Evolutionary conservation across 1,140 invertebrate species (phyloP).

Genomic region (Atopsyche davidsoni): DNA sequence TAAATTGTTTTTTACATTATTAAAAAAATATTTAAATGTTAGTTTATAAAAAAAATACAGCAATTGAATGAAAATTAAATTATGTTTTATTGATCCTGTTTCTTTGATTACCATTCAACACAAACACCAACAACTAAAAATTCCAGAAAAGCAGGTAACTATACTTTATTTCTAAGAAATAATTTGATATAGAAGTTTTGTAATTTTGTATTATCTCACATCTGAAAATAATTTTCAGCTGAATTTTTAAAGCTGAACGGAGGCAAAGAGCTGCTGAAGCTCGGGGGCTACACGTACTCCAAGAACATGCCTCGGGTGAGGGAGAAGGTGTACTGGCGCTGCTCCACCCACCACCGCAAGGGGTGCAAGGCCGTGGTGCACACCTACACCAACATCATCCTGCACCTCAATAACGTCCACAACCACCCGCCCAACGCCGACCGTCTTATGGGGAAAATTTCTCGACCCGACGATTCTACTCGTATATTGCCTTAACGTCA

Average conservation of each 20-base stretch:
- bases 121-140: background rate
- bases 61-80: background rate
- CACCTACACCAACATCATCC: background rate
- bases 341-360: slow-evolving; percentile 26
- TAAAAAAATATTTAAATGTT: background rate
- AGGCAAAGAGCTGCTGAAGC: background rate
- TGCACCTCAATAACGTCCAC: background rate
- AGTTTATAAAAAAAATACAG: background rate
- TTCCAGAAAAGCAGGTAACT: background rate
- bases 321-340: background rate
- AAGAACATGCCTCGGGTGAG: background rate
- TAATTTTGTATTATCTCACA: too few species aligned
- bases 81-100: too few species aligned
- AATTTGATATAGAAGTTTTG: too few species aligned
- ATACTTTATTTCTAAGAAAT: too few species aligned
- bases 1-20: background rate
- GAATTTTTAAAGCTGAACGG: background rate
- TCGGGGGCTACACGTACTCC: background rate
- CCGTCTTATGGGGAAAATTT: too few species aligned
- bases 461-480: too few species aligned
- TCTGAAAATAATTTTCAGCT: too few species aligned
- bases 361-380: slow-evolving; percentile 30
- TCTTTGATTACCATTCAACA: too few species aligned
- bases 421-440: too few species aligned
- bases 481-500: too few species aligned